These are phyloP conservation scores for Aphidius colemani DNA, from an alignment of 2,888 invertebrate genomes.

Conservation along the genomic window DNA sequence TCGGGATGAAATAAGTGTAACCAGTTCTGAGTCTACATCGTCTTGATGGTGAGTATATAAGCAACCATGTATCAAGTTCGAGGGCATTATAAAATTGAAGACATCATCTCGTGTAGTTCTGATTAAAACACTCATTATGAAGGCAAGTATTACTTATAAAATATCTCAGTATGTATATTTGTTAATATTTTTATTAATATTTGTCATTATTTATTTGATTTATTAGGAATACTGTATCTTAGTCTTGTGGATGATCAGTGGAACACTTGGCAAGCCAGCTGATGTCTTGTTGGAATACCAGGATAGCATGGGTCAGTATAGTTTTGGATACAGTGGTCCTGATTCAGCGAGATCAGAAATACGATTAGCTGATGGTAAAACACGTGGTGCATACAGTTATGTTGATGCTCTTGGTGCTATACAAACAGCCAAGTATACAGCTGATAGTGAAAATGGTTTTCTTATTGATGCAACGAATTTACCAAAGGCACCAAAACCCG, in stretches of 20 bases:
- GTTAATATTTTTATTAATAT: not conserved
- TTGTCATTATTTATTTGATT: not conserved
- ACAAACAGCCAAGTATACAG: slow-evolving; percentile 59
- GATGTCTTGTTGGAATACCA: slow-evolving; percentile 49
- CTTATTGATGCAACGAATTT: slow-evolving; percentile 60
- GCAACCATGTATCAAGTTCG: slow-evolving; percentile 25
- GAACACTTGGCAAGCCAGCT: slow-evolving; percentile 34
- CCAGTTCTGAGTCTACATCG: slow-evolving; percentile 19
- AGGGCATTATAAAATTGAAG: slow-evolving; percentile 17
- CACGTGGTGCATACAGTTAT: slow-evolving; percentile 60
- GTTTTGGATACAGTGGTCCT: slow-evolving; percentile 57
- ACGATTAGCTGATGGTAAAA: slow-evolving; percentile 56
- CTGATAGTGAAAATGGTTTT: slow-evolving; percentile 61
- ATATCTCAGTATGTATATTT: not conserved
- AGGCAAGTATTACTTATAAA: not conserved
- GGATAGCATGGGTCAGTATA: slow-evolving; percentile 60
- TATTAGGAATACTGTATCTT: slow-evolving; percentile 35
- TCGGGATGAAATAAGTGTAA: slow-evolving; percentile 1
- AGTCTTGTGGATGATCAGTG: slow-evolving; percentile 34
- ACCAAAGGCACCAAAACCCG: slow-evolving; percentile 52
- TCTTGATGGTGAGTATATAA: slow-evolving; percentile 25
- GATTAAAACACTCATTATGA: slow-evolving; percentile 14
- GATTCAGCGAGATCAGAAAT: slow-evolving; percentile 54
- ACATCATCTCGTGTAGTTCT: slow-evolving; percentile 8
- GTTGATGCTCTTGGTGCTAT: slow-evolving; percentile 58